Evolutionary conservation across 2,888 invertebrate species (phyloP).

Genomic region (Caenorhabditis sp.): DNA sequence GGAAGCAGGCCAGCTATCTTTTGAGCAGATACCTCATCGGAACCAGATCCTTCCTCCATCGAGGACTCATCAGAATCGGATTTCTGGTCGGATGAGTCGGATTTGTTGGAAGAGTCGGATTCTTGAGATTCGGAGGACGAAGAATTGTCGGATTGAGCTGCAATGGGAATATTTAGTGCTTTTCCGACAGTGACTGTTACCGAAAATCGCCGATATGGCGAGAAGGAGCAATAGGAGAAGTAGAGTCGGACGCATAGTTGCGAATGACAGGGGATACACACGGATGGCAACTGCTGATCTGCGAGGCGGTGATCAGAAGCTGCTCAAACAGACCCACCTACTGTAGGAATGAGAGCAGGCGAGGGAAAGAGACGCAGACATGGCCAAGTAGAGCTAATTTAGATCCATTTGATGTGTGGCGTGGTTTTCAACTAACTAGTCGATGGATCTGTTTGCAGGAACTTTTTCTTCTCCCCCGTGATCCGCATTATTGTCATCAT

Average conservation of each 20-base stretch:
- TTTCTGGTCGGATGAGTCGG: neutral
- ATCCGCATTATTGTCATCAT: neutral
- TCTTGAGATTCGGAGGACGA: slow-evolving; percentile 1
- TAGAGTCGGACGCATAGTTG: slow-evolving; percentile 27
- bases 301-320: slow-evolving; percentile 35
- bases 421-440: slow-evolving; percentile 3
- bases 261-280: neutral
- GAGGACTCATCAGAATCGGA: neutral
- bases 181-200: neutral
- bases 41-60: slow-evolving; percentile 21
- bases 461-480: slow-evolving; percentile 15
- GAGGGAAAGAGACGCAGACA: slow-evolving; percentile 38
- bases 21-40: slow-evolving; percentile 11
- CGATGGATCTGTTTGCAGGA: slow-evolving; percentile 38
- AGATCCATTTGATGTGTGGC: slow-evolving; percentile 43
- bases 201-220: slow-evolving; percentile 15
- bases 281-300: slow-evolving; percentile 32
- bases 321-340: slow-evolving; percentile 41
- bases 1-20: slow-evolving; percentile 32
- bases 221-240: slow-evolving; percentile 31
- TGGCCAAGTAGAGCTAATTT: slow-evolving; percentile 24
- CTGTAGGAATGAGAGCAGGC: slow-evolving; percentile 25
- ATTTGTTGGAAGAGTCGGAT: slow-evolving; percentile 1
- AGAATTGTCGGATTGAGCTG: slow-evolving; percentile 6
- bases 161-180: neutral